Conservation (phyloP, 2,113 vertebrate species). For the Oreochromis spilurus region DNA sequence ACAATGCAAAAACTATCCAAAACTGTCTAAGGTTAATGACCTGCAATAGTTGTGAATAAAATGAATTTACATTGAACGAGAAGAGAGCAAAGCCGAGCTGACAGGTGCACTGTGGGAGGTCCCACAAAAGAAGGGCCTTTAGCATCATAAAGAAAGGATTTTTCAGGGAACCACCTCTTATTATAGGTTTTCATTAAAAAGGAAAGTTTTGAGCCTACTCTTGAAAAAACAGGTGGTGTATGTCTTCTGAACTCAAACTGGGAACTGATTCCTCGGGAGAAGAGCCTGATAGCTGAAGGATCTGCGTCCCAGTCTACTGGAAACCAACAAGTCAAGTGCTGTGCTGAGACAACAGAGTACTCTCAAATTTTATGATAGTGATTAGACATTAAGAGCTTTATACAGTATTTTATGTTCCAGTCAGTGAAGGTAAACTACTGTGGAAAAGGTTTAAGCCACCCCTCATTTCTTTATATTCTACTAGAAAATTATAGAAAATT, state of each 20-base stretch:
- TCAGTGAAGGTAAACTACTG: background rate
- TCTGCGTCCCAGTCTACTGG: background rate
- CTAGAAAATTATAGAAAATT: background rate
- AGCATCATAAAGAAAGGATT: background rate
- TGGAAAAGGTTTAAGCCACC: background rate
- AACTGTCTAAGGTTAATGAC: background rate
- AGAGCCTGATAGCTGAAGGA: background rate
- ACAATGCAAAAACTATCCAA: background rate
- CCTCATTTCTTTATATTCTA: background rate
- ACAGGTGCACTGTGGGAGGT: background rate
- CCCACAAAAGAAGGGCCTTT: background rate
- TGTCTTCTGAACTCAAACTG: background rate
- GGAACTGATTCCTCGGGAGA: background rate
- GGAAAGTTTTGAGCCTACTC: background rate
- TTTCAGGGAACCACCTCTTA: too few relatives aligned
- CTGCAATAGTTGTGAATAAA: background rate
- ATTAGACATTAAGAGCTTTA: background rate
- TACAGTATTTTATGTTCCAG: background rate
- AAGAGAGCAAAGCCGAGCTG: background rate
- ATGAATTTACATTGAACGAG: background rate
- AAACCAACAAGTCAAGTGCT: background rate
- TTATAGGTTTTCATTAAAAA: background rate
- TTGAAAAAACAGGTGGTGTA: background rate
- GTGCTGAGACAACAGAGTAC: background rate
- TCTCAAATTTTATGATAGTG: background rate